Base-by-base conservation (phyloP, 2,888 invertebrate genomes). In the Liodrosophila aerea region DNA sequence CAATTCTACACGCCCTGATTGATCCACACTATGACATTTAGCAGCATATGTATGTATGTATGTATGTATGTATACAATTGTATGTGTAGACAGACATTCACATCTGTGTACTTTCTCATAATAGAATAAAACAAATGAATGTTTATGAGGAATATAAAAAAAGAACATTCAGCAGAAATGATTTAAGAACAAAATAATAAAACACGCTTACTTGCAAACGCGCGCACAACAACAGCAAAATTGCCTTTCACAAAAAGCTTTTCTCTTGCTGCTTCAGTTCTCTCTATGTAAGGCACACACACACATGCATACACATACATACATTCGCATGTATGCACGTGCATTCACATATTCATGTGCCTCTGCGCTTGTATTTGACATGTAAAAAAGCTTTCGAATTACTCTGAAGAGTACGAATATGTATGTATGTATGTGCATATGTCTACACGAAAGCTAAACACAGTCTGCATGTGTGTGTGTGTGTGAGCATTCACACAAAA, bases 161-260 rank as follows among this genome's bases (percentile, higher is more conserved):
- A n/a, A 36, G 12, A 2, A 22, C 22, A 22, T 22, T 4, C 2
- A 22, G 5, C 22, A 22, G 4, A 33, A 15, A 13, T 36, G 1
- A 8, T 15, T 36, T 36, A 75, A 73, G 51, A 33, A 53, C 47
- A 49, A 46, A 16, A 58, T 46, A 70, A 33, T 47, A 53, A 68
- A 73, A 76, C 60, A 39, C 60, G 77, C 74, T 73, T 22, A 39
- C 30, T 46, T 53, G 22, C 22, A 22, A 22, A 22, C 22, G 22
- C 22, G 22, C 22, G 22, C 22, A 44, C 43, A 36, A 41, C 11
- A 41, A 11, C 11, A 29, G n/a, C 16, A 40, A 76, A 76, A 81
- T 64, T 67, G 81, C 78, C 84, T 78, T 78, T 78, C 78, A 78
- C 78, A 84, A 84, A 78, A 84, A 78, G 77, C 78, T 78, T 84